Evolutionary conservation across 1,140 invertebrate genomes (phyloP).

Genomic region (Aricia agestis): DNA sequence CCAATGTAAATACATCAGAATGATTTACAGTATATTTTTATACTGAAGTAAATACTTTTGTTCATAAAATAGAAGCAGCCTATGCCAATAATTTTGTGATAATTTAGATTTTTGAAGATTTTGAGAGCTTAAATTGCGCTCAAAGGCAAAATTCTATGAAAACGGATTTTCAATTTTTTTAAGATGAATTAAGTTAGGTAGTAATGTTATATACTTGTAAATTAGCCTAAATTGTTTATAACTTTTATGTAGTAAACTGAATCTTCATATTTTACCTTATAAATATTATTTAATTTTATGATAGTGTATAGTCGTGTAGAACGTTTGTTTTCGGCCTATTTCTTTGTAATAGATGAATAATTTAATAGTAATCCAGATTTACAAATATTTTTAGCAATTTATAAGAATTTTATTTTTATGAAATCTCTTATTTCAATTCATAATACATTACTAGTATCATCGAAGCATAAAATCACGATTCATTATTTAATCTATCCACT

Average conservation of each 20-base stretch:
- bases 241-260: not conserved
- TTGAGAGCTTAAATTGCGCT: not conserved
- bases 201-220: conserved; percentile 5
- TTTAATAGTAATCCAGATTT: too few species aligned
- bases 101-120: not conserved
- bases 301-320: not conserved
- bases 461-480: not conserved
- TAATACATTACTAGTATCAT: too few species aligned
- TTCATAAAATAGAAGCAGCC: conserved; percentile 9
- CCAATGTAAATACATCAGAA: conserved; percentile 28
- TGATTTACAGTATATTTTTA: not conserved
- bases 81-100: conserved; percentile 11
- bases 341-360: not conserved
- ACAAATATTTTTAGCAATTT: too few species aligned
- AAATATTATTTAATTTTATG: conserved; percentile 1
- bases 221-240: conserved; percentile 9
- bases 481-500: not conserved
- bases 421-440: too few species aligned
- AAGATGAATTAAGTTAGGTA: not conserved
- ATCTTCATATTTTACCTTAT: conserved; percentile 7
- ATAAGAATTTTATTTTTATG: too few species aligned
- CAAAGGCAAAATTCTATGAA: not conserved
- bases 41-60: conserved; percentile 6
- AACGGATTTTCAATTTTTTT: conserved; percentile 3
- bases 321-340: not conserved